Evolutionary conservation across 2,113 vertebrate genomes (phyloP).

Genomic region (Sciurus niger): DNA sequence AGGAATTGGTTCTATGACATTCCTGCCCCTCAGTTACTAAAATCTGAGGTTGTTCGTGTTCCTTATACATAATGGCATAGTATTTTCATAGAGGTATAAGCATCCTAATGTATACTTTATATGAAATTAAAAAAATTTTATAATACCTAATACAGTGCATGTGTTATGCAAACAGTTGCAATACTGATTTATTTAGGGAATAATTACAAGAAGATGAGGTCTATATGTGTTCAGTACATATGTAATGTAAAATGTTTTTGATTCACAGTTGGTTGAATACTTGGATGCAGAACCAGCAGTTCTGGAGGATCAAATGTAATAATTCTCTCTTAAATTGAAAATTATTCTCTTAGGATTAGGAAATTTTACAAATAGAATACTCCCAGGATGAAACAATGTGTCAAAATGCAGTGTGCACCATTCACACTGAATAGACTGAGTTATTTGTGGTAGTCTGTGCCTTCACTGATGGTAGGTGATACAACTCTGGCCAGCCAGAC

Average conservation of each 20-base stretch:
- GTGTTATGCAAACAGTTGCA: not conserved
- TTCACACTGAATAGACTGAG: not conserved
- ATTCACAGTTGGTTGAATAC: not conserved
- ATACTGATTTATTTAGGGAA: not conserved
- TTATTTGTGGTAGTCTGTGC: not conserved
- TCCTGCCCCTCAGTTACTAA: not conserved
- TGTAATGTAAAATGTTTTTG: not conserved
- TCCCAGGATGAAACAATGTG: not conserved
- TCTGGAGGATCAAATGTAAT: not conserved
- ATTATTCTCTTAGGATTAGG: not conserved
- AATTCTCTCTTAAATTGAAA: conserved; percentile 53
- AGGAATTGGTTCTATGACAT: not conserved
- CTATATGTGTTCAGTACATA: not conserved
- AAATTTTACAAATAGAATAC: conserved; percentile 4
- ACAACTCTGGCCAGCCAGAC: not conserved
- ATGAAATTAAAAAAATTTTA: not conserved
- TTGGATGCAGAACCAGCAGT: not conserved
- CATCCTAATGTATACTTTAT: not conserved
- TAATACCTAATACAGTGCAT: not conserved
- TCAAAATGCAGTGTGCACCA: not conserved
- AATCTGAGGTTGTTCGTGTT: not conserved
- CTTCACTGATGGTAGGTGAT: not conserved
- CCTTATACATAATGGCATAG: not conserved
- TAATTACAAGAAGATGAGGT: not conserved
- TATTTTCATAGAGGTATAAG: not conserved